Conservation (phyloP, 2,888 invertebrate genomes). For the Watsonalla cultraria region DNA sequence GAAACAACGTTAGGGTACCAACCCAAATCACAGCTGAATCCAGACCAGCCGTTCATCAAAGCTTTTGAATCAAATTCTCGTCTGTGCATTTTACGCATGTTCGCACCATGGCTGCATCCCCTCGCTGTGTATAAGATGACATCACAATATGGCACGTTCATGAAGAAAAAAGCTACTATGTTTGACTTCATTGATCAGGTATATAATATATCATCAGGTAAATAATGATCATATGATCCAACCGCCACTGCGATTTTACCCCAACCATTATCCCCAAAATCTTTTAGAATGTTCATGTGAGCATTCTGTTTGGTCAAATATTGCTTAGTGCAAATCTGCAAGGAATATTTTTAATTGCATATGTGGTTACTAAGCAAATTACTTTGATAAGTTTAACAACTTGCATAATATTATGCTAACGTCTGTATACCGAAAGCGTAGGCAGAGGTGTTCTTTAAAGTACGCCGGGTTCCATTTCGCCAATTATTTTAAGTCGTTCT, state of each 20-base stretch:
- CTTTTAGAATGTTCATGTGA: too few relatives aligned
- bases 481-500: too few relatives aligned
- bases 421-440: too few relatives aligned
- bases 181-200: constrained; percentile 22
- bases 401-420: too few relatives aligned
- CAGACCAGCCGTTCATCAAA: constrained; percentile 17
- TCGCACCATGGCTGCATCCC: constrained; percentile 28
- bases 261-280: too few relatives aligned
- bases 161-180: constrained; percentile 8
- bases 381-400: too few relatives aligned
- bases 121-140: constrained; percentile 22
- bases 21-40: constrained; percentile 14
- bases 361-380: too few relatives aligned
- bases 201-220: background rate
- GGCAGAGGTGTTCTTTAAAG: too few relatives aligned
- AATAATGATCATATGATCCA: background rate
- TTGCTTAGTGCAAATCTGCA: too few relatives aligned
- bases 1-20: constrained; percentile 22
- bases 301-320: too few relatives aligned
- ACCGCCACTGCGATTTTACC: background rate
- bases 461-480: too few relatives aligned
- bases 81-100: constrained; percentile 12
- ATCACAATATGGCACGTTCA: constrained; percentile 9
- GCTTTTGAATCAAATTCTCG: constrained; percentile 17
- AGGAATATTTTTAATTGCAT: too few relatives aligned